phyloP scores from a whole-genome alignment of 1,140 invertebrate species.

The Bradynema listronoti region DNA sequence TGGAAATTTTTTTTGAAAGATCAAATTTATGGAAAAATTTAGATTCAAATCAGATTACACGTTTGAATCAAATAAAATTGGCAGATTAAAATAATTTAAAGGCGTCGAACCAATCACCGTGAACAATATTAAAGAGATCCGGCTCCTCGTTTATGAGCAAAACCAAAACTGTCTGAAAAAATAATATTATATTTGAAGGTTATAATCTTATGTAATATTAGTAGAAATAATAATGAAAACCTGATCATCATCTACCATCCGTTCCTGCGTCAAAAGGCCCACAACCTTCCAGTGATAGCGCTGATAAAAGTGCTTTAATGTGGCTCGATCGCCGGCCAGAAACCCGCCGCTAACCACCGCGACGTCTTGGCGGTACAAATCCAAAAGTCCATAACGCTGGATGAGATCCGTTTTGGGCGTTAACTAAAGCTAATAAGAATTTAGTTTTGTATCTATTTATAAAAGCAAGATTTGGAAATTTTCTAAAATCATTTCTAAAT shows the following conservation, averaged over 20 bases:
- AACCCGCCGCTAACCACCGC: slow-evolving; percentile 42
- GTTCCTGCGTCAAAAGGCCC: slow-evolving; percentile 29
- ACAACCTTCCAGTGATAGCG: slow-evolving; percentile 38
- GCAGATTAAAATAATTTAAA: slow-evolving; percentile 43
- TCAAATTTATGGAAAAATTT: too few relatives aligned
- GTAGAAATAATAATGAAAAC: not conserved
- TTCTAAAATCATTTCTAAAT: too few relatives aligned
- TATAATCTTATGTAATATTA: too few relatives aligned
- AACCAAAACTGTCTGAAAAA: slow-evolving; percentile 38
- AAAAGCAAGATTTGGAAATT: too few relatives aligned
- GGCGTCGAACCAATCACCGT: slow-evolving; percentile 44
- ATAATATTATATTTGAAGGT: not conserved
- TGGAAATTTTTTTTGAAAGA: too few relatives aligned
- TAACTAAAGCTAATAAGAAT: slow-evolving; percentile 30
- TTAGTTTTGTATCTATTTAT: too few relatives aligned
- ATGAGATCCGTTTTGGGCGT: slow-evolving; percentile 45
- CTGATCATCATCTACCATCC: slow-evolving; percentile 44
- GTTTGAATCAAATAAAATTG: too few relatives aligned
- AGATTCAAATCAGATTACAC: too few relatives aligned
- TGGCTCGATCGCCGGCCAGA: slow-evolving; percentile 30
- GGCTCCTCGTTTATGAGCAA: slow-evolving; percentile 32
- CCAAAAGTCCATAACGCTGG: slow-evolving; percentile 30
- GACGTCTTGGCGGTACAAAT: slow-evolving; percentile 37
- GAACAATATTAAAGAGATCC: slow-evolving; percentile 31
- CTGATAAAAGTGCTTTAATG: slow-evolving; percentile 32